Evolutionary conservation across 2,113 vertebrate genomes (phyloP), one percentile per base, ranked within the genome.

Genomic region (Rhegmatorhina hoffmannsi): DNA sequence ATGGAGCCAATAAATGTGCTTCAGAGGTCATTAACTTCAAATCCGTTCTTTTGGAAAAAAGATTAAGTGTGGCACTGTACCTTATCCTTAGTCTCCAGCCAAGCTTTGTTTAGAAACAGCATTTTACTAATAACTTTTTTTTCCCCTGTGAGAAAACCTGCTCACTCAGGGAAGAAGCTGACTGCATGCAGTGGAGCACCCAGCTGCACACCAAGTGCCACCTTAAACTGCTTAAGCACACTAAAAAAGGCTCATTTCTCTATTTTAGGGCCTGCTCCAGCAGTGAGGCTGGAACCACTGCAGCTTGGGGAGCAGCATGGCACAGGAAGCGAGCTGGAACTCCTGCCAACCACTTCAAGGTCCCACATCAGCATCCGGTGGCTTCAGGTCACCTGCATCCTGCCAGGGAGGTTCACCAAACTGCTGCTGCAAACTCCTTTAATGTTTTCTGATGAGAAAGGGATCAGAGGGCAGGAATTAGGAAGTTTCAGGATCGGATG

Each of bases 101-200:
- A 89, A 90, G 62, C 59, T 95, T 94, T 95, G 78, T 93, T 95
- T 88, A 66, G 92, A 95, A 94, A 94, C 5, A 86, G 52, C 47
- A 52, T 87, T 95, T 92, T 83, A 77, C 50, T 83, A 38, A 50
- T 70, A 43, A 36, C 19, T 56, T 33, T 59, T 60, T 52, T 14
- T 24, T 40, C 15, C 28, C 23, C 13, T 29, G 14, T 84, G 50
- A 84, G 77, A 81, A 93, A 94, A 75, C 29, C 58, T 44, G 47
- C 38, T 80, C 1, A 0, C 38, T 6, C 21, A 44, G 58, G 25
- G 31, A 13, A 47, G 91, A 92, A 82, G 24, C 77, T 33, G 36
- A 75, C 44, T 67, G n/a, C 66, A 58, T 1, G 10, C 40, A 90
- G 62, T 4, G 1, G 49, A 90, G 77, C 52, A 81, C 44, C 40